phyloP scores from a whole-genome alignment of 1,140 invertebrate genomes.

The Penaeus vannamei region DNA sequence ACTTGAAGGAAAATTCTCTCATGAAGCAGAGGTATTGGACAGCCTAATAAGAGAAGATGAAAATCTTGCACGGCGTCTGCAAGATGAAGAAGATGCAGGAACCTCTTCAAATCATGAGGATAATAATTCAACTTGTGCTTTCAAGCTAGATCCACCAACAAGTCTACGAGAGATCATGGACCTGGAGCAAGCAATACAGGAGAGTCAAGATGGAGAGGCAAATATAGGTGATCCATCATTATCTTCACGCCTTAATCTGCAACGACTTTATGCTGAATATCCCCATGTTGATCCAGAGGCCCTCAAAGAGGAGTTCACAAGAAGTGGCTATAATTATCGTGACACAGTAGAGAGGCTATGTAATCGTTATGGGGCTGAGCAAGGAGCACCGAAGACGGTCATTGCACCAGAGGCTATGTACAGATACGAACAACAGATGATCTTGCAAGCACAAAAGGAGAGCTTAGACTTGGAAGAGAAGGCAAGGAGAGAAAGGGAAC shows the following conservation, averaged over 20 bases:
- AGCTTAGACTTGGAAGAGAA: slow-evolving; percentile 35
- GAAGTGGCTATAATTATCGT: slow-evolving; percentile 42
- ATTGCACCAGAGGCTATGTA: slow-evolving; percentile 50
- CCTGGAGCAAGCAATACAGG: slow-evolving; percentile 56
- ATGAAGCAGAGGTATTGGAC: slow-evolving; percentile 54
- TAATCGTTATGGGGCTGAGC: slow-evolving; percentile 39
- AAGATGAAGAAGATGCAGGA: slow-evolving; percentile 50
- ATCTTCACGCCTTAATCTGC: slow-evolving; percentile 48
- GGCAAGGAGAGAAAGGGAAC: neutral
- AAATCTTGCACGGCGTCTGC: slow-evolving; percentile 44
- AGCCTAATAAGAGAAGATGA: slow-evolving; percentile 56
- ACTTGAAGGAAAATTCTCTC: slow-evolving; percentile 53
- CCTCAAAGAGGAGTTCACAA: slow-evolving; percentile 47
- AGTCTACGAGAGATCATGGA: slow-evolving; percentile 56
- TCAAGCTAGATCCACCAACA: slow-evolving; percentile 42
- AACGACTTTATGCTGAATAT: slow-evolving; percentile 51
- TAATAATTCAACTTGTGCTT: neutral
- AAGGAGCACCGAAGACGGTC: slow-evolving; percentile 55
- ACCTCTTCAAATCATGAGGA: neutral
- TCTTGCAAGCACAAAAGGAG: slow-evolving; percentile 34
- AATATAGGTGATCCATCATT: neutral
- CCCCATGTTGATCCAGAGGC: slow-evolving; percentile 49
- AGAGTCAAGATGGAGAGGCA: slow-evolving; percentile 22
- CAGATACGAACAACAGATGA: slow-evolving; percentile 55
- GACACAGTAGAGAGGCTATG: slow-evolving; percentile 26